Percentiles rank a stretch among this genome's conserved stretches.
These are phyloP conservation scores for Caenorhabditis sp. DNA, from an alignment of 2,888 invertebrate species.

Conservation along the genomic window DNA sequence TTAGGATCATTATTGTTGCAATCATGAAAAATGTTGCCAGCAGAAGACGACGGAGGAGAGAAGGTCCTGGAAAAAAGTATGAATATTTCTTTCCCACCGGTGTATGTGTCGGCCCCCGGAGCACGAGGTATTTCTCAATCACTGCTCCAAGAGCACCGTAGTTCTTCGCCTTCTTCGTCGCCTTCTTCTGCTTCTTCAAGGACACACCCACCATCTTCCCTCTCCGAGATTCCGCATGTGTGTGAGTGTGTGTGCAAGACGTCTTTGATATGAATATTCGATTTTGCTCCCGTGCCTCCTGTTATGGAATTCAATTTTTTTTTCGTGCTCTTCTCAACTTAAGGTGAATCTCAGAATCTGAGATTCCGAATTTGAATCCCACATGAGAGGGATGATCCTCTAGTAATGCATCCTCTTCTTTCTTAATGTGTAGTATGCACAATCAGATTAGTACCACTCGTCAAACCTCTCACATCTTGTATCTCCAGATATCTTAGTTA, in stretches of 20 bases:
- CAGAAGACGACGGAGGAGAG: not conserved
- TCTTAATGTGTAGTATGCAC: constrained; percentile 4
- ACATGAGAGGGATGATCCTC: constrained; percentile 14
- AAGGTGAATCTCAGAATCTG: constrained; percentile 34
- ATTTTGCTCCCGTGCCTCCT: constrained; percentile 56
- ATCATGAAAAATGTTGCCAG: constrained; percentile 58
- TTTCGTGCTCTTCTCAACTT: constrained; percentile 1
- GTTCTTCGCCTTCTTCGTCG: constrained; percentile 33
- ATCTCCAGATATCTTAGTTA: constrained; percentile 7
- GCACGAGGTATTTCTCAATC: constrained; percentile 66
- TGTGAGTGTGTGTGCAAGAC: constrained; percentile 49
- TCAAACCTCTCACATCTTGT: constrained; percentile 48
- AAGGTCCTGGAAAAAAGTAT: constrained; percentile 29
- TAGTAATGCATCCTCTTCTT: not conserved
- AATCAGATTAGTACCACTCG: constrained; percentile 57
- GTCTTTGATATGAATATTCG: constrained; percentile 64
- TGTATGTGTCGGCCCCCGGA: constrained; percentile 61
- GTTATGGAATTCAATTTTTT: constrained; percentile 59
- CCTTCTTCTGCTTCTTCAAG: constrained; percentile 38
- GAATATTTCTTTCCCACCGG: constrained; percentile 65
- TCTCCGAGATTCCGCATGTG: constrained; percentile 48
- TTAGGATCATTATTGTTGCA: constrained; percentile 49
- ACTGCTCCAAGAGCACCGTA: constrained; percentile 63
- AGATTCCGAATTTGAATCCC: not conserved
- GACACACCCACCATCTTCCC: constrained; percentile 49